Conservation (phyloP, 2,113 vertebrate species). For the Pterophyllum scalare region DNA sequence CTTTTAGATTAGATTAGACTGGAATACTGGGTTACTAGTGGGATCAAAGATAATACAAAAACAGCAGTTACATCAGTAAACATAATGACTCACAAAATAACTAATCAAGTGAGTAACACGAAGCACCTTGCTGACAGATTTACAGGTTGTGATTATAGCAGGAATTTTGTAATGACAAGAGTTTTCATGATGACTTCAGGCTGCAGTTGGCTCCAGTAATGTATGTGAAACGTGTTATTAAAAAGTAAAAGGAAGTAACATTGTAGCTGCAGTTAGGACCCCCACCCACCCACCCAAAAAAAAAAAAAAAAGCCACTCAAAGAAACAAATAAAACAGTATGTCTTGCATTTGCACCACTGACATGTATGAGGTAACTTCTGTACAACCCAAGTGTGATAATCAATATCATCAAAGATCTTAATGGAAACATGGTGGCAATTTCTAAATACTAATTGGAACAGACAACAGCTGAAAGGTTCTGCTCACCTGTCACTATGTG, state of each 20-base stretch:
- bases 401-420: conserved; percentile 36
- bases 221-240: background rate
- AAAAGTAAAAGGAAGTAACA: background rate
- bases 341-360: background rate
- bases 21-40: background rate
- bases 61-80: background rate
- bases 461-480: conserved; percentile 74
- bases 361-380: background rate
- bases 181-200: background rate
- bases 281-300: too few relatives aligned
- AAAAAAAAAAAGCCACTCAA: background rate
- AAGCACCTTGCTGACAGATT: background rate
- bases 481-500: conserved; percentile 71
- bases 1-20: background rate
- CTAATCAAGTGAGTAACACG: background rate
- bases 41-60: background rate
- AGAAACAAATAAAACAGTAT: background rate
- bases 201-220: background rate
- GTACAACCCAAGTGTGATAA: background rate
- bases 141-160: background rate
- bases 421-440: conserved; percentile 62
- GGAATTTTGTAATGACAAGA: background rate
- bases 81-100: background rate
- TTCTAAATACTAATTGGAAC: conserved; percentile 67
- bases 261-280: background rate